Evolutionary conservation across 2,797 vertebrate genomes (phyloP), one percentile per base, ranked within the genome.

Genomic region (Lepus oiostolus): DNA sequence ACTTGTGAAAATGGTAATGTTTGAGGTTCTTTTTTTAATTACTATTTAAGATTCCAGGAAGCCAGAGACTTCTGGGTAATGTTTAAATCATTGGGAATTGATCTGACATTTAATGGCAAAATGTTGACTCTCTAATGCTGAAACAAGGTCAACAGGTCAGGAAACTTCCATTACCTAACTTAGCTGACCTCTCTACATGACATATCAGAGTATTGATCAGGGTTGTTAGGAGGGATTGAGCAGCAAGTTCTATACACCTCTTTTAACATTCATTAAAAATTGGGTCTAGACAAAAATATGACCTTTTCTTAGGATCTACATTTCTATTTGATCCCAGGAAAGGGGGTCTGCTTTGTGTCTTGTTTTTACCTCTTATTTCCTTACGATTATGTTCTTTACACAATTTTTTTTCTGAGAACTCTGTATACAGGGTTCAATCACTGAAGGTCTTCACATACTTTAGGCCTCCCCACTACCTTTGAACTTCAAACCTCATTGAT

Each of bases 41-140:
- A 50, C 8, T 3, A 32, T 88, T 79, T 77, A 93, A 94, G 88
- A 93, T 97, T 97, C 95, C 92, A 96, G 95, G 94, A 97, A 97
- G 35, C 52, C 71, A 71, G 83, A 96, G 92, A 90, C 68, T 97
- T 97, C 92, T 85, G 96, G 85, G 92, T 97, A 95, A 97, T 95
- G 88, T 93, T 97, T 95, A 88, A 96, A 94, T 96, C 93, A 92
- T 89, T 96, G 96, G 91, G 70, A 95, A 97, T 97, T 97, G 96
- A 96, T 97, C 85, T 96, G 95, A 97, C 95, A 93, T 96, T 96
- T 97, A 96, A 97, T 94, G 93, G 93, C 68, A 86, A 93, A 94
- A 92, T 0, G 28, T 94, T 94, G 96, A 88, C 79, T 95, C 67
- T 90, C 67, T 96, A 88, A 91, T 92, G 83, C 81, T 3, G 2